Base-by-base conservation (phyloP, 2,797 vertebrate genomes). In the Alfaro cultratus region DNA sequence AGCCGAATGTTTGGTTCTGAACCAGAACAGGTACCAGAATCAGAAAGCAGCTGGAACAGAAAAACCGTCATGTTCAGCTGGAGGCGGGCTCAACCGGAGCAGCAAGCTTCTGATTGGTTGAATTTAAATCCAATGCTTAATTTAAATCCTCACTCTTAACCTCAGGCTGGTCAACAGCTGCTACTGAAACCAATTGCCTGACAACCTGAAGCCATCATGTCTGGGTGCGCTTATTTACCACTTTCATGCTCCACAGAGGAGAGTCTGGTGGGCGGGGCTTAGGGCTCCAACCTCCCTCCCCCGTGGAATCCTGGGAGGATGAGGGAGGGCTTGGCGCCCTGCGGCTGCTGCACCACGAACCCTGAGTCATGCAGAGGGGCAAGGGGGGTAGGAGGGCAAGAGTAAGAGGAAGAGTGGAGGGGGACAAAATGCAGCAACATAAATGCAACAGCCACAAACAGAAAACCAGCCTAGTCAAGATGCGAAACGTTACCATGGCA, bases 201-300 rank as follows among this genome's bases (percentile, higher is more conserved):
- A 55, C 21, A 55, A n/a, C 26, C 23, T n/a, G 53, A 55, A n/a
- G 53, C 53, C 26, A 55, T 34, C 29, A 55, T 55, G 53, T 55
- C 26, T 55, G 53, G 15, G 45, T 83, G 77, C 15, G 57, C 83
- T 93, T 89, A 76, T 94, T 96, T 99, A 99, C 98, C 98, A 98
- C 97, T 98, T 96, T 98, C 95, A 97, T 96, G 96, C 96, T 98
- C 98, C 98, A 99, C 91, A 98, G 94, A 93, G 96, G 95, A 92
- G 95, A 96, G 95, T 96, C 96, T 91, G 95, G 95, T 91, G 96
- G 97, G 91, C 96, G 96, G 95, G 95, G 95, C 95, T 97, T 98
- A 95, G 97, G 96, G 95, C 96, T 97, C 97, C 96, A 97, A 94
- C 96, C 96, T 90, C 97, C 97, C 95, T 97, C 96, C 93, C 98